A percentile compares a stretch with the other conserved stretches of the same genome.
Conservation (phyloP, 2,113 vertebrate genomes). For the Rutilus rutilus region DNA sequence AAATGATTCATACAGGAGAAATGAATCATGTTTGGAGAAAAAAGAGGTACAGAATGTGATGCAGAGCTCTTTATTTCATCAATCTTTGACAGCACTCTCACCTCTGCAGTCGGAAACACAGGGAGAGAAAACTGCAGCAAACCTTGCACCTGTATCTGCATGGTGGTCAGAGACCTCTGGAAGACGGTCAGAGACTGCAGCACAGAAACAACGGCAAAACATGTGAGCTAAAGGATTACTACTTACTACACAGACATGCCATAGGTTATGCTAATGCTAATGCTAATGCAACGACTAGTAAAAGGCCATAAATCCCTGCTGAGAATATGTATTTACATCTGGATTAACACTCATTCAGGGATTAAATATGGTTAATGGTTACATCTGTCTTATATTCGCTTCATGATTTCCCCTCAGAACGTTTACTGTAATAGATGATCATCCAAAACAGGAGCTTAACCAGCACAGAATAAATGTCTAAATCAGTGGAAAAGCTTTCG, state of each 20-base stretch:
- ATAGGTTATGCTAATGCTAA: background rate
- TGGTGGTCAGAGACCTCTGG: slow-evolving; percentile 90
- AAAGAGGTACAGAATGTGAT: background rate
- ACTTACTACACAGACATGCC: background rate
- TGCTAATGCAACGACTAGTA: background rate
- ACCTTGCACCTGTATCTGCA: slow-evolving; percentile 90
- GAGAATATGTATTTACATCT: slow-evolving; percentile 56
- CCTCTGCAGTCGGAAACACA: slow-evolving; percentile 87
- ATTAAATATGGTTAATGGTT: slow-evolving; percentile 62
- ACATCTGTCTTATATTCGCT: slow-evolving; percentile 51
- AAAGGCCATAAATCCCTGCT: background rate
- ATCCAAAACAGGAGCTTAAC: slow-evolving; percentile 34
- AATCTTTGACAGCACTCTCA: slow-evolving; percentile 57
- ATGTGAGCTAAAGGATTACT: background rate
- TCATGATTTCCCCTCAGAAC: slow-evolving; percentile 51
- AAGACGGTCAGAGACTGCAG: slow-evolving; percentile 84
- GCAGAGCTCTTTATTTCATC: background rate
- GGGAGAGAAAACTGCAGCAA: slow-evolving; percentile 83
- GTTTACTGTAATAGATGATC: slow-evolving; percentile 47
- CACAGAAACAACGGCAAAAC: slow-evolving; percentile 51
- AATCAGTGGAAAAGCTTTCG: slow-evolving; percentile 54
- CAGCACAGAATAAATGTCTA: slow-evolving; percentile 50
- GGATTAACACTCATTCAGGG: slow-evolving; percentile 59
- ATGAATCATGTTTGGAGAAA: background rate
- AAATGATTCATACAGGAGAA: slow-evolving; percentile 19